Conservation (phyloP, 2,113 vertebrate genomes). For the Ahaetulla prasina region DNA sequence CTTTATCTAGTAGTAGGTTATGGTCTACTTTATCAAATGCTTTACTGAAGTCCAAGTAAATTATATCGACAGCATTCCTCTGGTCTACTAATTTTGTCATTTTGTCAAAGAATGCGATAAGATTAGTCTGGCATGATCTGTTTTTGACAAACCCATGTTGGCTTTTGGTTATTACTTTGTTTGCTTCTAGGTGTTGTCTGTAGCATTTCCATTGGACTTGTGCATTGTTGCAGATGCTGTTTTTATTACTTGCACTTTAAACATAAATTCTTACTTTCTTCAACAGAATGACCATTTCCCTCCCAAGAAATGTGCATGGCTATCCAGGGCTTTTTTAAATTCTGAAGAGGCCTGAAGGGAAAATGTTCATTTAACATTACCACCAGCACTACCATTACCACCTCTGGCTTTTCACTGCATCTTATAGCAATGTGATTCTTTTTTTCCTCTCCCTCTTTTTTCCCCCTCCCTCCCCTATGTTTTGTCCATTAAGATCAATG, state of each 20-base stretch:
- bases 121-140: too few relatives aligned
- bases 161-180: too few relatives aligned
- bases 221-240: neutral
- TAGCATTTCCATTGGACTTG: neutral
- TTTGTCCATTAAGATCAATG: neutral
- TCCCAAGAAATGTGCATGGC: neutral
- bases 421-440: neutral
- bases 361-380: neutral
- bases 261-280: neutral
- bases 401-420: neutral
- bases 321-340: neutral
- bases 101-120: too few relatives aligned
- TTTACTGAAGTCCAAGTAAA: too few relatives aligned
- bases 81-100: too few relatives aligned
- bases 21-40: too few relatives aligned
- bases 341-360: neutral
- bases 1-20: too few relatives aligned
- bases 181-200: too few relatives aligned
- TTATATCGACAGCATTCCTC: too few relatives aligned
- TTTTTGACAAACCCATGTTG: too few relatives aligned
- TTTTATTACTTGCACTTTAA: neutral
- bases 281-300: neutral
- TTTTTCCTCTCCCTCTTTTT: neutral
- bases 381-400: neutral
- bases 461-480: rapidly evolving